Conservation (phyloP, 2,797 vertebrate genomes). For the Margarornis squamiger region DNA sequence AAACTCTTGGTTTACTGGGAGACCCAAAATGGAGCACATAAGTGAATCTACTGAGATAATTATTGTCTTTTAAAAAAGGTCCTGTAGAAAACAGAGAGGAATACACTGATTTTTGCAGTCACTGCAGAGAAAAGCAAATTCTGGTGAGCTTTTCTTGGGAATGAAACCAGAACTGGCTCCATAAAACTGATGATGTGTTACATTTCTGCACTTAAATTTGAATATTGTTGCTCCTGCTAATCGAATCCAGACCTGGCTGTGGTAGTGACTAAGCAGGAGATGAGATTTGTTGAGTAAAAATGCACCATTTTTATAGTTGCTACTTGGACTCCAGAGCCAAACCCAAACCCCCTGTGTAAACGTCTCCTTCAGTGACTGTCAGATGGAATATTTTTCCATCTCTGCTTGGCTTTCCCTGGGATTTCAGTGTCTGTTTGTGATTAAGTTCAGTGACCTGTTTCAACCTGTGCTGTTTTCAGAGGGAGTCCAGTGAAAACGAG, state of each 20-base stretch:
- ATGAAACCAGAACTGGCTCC: background rate
- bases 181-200: background rate
- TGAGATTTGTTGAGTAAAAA: background rate
- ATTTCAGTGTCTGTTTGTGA: background rate
- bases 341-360: background rate
- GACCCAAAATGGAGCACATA: background rate
- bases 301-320: background rate
- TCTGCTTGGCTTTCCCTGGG: background rate
- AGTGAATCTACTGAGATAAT: background rate
- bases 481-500: background rate
- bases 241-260: background rate
- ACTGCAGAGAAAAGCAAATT: background rate
- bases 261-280: background rate
- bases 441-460: background rate
- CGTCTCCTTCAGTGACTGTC: background rate
- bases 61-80: background rate
- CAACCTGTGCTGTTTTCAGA: background rate
- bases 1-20: background rate
- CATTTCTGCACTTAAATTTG: background rate
- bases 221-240: constrained; percentile 1
- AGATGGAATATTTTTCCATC: background rate
- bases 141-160: background rate
- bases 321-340: background rate
- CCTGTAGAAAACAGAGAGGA: background rate
- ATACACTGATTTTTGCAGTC: background rate